Evolutionary conservation across 2,797 vertebrate genomes (phyloP), one percentile per base, ranked within the genome.

Genomic region (Enteromius anoplus): DNA sequence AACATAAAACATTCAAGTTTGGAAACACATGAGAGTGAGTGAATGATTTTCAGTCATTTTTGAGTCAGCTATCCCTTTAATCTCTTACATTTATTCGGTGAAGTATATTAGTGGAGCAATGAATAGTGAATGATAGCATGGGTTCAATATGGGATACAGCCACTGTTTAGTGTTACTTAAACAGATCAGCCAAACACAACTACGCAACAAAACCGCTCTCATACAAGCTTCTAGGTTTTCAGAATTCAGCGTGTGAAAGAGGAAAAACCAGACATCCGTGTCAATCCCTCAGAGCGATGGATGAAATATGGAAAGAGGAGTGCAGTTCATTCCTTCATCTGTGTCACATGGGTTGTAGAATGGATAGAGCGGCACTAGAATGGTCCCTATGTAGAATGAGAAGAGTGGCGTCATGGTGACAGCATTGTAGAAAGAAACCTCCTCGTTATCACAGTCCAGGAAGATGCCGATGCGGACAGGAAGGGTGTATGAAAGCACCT

Each of bases 391-490:
- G 75, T 88, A 90, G 84, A 95, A 95, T 17, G 92, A 94, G 85
- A 93, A 94, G 69, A 95, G 91, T 0, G 92, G 86, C 0, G 75
- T 88, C 95, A 95, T 95, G 87, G 92, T 94, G n/a, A 93, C 75
- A 23, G 94, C 94, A 2, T 95, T 93, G 83, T 94, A 95, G 89
- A 95, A 95, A 75, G 94, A 92, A 88, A 95, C 91, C 81, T 95
- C 94, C 81, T 94, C 92, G 26, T 88, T 90, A 21, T 95, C 94
- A 62, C 93, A 94, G 92, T 95, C 93, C 76, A 95, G 87, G 84
- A 94, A 95, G 23, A 95, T 89, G 0, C 95, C 95, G 0, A 95
- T 87, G 53, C 94, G 94, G 19, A 62, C 21, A 0, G 91, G 93
- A 2, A 15, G 84, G 37, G 82, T 17, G 1, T 93, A 92, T 17